These are phyloP conservation scores for Hymenochirus boettgeri DNA, from an alignment of 2,113 vertebrate genomes.

Conservation along the genomic window DNA sequence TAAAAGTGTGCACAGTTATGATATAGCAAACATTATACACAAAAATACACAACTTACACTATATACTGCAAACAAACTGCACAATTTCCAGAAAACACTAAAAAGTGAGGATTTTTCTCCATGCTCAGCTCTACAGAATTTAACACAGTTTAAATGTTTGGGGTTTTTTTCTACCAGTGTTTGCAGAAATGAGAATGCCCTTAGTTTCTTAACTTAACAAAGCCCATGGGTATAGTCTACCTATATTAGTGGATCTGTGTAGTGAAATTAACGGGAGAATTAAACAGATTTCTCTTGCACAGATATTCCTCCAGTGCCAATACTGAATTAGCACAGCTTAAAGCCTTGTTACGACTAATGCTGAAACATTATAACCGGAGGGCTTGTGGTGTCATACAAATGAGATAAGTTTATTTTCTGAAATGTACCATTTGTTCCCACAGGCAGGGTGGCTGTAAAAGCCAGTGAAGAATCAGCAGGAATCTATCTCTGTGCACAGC, in stretches of 20 bases:
- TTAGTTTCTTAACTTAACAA: not conserved
- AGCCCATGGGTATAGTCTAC: not conserved
- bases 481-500: conserved; percentile 72
- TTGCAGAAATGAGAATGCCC: not conserved
- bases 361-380: conserved; percentile 81
- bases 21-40: no score
- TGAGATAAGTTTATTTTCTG: conserved; percentile 94
- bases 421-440: conserved; percentile 84
- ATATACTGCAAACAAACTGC: no score
- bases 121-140: no score
- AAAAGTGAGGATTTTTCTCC: no score
- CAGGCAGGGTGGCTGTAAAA: conserved; percentile 85
- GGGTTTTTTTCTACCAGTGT: no score
- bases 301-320: conserved; percentile 18
- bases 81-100: no score
- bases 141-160: no score
- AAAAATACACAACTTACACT: no score
- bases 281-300: conserved; percentile 17
- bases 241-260: not conserved
- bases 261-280: conserved; percentile 3
- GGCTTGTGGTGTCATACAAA: conserved; percentile 89
- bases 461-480: conserved; percentile 75
- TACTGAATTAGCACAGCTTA: conserved; percentile 52
- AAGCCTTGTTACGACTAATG: conserved; percentile 70
- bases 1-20: no score